A percentile compares a stretch with the other conserved stretches of the same genome.
Conservation (phyloP, 2,113 vertebrate genomes). For the Stomatorhinus ivindoensis region DNA sequence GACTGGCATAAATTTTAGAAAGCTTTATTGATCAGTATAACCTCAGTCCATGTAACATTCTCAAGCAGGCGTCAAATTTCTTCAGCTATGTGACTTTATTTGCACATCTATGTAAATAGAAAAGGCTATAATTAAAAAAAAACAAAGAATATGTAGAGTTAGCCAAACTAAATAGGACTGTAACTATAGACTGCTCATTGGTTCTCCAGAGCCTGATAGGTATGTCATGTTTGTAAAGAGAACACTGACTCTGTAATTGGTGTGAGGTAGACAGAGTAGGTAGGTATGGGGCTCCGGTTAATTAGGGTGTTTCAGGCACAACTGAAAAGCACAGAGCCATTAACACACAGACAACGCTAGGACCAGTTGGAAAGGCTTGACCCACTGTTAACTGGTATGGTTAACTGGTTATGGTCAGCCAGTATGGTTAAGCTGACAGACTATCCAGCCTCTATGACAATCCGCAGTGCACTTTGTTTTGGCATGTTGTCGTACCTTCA, state of each 20-base stretch:
- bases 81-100: neutral
- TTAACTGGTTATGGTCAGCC: neutral
- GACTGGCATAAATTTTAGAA: neutral
- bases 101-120: neutral
- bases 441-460: neutral
- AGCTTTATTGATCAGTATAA: neutral
- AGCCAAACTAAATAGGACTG: neutral
- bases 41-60: neutral
- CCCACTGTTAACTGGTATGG: neutral
- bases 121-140: neutral
- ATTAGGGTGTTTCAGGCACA: neutral
- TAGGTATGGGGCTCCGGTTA: neutral
- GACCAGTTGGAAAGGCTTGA: neutral
- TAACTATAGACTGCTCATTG: neutral
- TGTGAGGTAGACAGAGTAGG: neutral
- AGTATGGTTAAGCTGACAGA: neutral
- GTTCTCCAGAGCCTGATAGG: neutral
- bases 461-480: conserved; percentile 39
- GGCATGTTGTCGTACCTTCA: conserved; percentile 40
- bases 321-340: conserved; percentile 6
- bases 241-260: neutral
- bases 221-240: neutral
- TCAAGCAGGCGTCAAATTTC: neutral
- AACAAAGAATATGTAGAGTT: neutral
- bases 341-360: neutral